Percentiles rank a stretch among this genome's conserved stretches.
phyloP scores from a whole-genome alignment of 2,113 vertebrate species.

The Urocynchramus pylzowi region DNA sequence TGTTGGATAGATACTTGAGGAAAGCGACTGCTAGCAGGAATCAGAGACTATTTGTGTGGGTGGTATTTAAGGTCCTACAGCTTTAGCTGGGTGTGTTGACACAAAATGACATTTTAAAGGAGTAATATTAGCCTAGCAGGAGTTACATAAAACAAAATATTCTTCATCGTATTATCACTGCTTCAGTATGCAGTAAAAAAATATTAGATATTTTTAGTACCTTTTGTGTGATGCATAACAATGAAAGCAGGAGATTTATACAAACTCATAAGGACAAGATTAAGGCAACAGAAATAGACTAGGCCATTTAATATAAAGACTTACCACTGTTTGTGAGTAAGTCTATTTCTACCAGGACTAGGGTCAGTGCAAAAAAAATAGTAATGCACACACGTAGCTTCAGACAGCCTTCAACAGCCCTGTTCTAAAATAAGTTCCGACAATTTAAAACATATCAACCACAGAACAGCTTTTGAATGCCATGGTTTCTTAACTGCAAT shows the following conservation, averaged over 20 bases:
- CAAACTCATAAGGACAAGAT: conserved; percentile 45
- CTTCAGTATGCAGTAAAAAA: conserved; percentile 18
- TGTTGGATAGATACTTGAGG: conserved; percentile 40
- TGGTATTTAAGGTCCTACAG: conserved; percentile 40
- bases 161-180: conserved; percentile 24
- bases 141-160: conserved; percentile 43
- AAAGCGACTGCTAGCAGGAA: conserved; percentile 54
- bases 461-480: not conserved
- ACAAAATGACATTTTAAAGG: conserved; percentile 51
- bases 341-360: not conserved
- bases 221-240: conserved; percentile 15
- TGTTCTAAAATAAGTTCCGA: not conserved
- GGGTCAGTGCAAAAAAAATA: not conserved
- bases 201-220: conserved; percentile 18
- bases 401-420: not conserved
- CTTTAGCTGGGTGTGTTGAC: conserved; percentile 34
- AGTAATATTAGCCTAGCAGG: conserved; percentile 38
- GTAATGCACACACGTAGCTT: not conserved
- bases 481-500: not conserved
- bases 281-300: conserved; percentile 26
- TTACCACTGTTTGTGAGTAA: not conserved
- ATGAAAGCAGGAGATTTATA: conserved; percentile 35
- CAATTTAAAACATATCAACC: not conserved
- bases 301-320: conserved; percentile 33
- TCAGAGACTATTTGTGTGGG: conserved; percentile 23